Evolutionary conservation across 2,797 vertebrate species (phyloP), one percentile per base, ranked within the genome.

Genomic region (Malurus leucopterus): DNA sequence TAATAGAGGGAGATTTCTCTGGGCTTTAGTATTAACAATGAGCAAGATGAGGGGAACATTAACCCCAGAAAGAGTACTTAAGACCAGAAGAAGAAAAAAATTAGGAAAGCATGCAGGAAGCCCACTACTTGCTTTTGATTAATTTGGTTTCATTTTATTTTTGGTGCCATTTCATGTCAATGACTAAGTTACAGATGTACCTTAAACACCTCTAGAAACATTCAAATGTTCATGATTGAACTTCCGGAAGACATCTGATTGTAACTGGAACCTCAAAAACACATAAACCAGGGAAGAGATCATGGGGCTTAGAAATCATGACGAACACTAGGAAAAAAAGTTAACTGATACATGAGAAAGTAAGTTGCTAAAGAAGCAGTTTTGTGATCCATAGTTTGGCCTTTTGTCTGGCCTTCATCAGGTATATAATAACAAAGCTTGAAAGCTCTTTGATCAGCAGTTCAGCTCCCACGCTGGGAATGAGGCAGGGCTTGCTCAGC

Each of bases 381-480:
- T 74, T 77, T 3, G 1, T 18, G 65, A 67, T 58, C 70, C 93
- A 46, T 72, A 46, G 43, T 88, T 70, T 44, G 51, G 32, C 55
- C 50, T 73, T 72, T 62, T 54, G 72, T 70, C 34, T 78, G 49
- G 34, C 29, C 59, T 79, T 79, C 49, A 77, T 50, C 62, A 91
- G 53, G 76, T 74, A 46, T 40, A 8, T 47, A 76, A 50, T 64
- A 64, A 55, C 57, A 80, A 75, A 65, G 76, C 54, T 21, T 40
- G 70, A 85, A 87, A 91, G 38, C 59, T 72, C 75, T 81, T 83
- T 44, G 61, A 86, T 90, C 87, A 93, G 73, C 89, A 92, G 54
- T 84, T 93, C 21, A 46, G 80, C 62, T 91, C 83, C 77, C 70
- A 64, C 4, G 11, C 87, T 79, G 71, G 83, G 73, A 73, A 73